phyloP scores from a whole-genome alignment of 2,888 invertebrate species.

The Hartigia nigra region DNA sequence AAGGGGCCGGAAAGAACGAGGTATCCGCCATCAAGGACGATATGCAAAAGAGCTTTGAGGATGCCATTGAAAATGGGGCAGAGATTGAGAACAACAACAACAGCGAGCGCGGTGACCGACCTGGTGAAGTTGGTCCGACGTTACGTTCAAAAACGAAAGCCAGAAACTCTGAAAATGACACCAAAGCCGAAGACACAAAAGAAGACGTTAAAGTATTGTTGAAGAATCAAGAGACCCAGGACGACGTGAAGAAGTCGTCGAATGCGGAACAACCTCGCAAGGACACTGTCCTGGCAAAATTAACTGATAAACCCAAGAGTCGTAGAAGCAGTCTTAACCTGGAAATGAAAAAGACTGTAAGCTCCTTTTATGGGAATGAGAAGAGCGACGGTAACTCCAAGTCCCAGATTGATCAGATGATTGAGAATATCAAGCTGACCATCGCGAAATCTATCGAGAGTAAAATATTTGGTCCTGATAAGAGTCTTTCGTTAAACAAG shows the following conservation, averaged over 20 bases:
- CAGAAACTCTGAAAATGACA: slow-evolving; percentile 45
- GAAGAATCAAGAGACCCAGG: slow-evolving; percentile 24
- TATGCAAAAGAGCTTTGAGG: slow-evolving; percentile 36
- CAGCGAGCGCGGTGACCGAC: slow-evolving; percentile 49
- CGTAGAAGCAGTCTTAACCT: slow-evolving; percentile 59
- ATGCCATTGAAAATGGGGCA: slow-evolving; percentile 34
- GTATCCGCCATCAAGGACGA: slow-evolving; percentile 35
- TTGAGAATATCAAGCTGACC: slow-evolving; percentile 58
- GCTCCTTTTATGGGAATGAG: slow-evolving; percentile 49
- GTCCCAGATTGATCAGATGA: slow-evolving; percentile 62
- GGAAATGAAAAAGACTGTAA: slow-evolving; percentile 57
- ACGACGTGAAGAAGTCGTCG: slow-evolving; percentile 36
- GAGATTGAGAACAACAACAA: slow-evolving; percentile 60
- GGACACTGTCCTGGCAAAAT: slow-evolving; percentile 48
- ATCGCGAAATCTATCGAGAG: slow-evolving; percentile 61
- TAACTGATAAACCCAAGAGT: slow-evolving; percentile 48
- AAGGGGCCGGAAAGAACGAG: slow-evolving; percentile 39
- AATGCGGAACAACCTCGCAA: slow-evolving; percentile 49
- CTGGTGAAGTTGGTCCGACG: slow-evolving; percentile 53
- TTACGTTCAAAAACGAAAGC: slow-evolving; percentile 62
- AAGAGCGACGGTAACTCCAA: slow-evolving; percentile 49
- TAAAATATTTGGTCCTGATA: slow-evolving; percentile 55
- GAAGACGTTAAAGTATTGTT: slow-evolving; percentile 37
- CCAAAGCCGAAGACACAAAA: slow-evolving; percentile 27
- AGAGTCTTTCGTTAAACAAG: slow-evolving; percentile 46